phyloP scores from a whole-genome alignment of 2,888 invertebrate species.

The Rhorus exstirpatorius region DNA sequence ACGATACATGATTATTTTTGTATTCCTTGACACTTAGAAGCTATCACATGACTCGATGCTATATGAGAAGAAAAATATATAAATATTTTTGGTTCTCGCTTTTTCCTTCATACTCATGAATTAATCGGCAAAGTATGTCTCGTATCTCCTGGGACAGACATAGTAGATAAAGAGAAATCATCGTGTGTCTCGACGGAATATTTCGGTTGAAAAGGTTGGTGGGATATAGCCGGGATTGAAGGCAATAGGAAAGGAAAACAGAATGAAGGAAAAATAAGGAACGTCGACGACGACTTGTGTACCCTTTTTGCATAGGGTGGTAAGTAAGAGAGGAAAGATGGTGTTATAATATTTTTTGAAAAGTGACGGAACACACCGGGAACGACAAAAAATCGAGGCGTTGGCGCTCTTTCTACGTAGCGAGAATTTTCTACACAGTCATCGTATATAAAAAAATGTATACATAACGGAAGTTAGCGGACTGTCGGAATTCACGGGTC shows the following conservation, averaged over 20 bases:
- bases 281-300: background rate
- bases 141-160: conserved; percentile 37
- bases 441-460: conserved; percentile 3
- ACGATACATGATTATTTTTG: too few relatives aligned
- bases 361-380: conserved; percentile 3
- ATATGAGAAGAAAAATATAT: too few relatives aligned
- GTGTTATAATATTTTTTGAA: conserved; percentile 55
- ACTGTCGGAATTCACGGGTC: conserved; percentile 57
- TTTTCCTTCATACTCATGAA: too few relatives aligned
- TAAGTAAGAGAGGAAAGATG: conserved; percentile 10
- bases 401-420: background rate
- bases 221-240: conserved; percentile 33
- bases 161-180: background rate
- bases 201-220: conserved; percentile 37
- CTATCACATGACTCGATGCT: too few relatives aligned
- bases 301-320: background rate
- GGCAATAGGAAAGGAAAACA: background rate
- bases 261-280: background rate
- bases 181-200: conserved; percentile 23
- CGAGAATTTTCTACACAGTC: background rate
- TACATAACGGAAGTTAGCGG: conserved; percentile 56
- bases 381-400: background rate
- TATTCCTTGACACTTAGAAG: too few relatives aligned
- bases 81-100: too few relatives aligned
- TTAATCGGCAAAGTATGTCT: too few relatives aligned